These are phyloP conservation scores for Platyrinchus mystaceus DNA, from an alignment of 2,797 vertebrate genomes.

Conservation along the genomic window DNA sequence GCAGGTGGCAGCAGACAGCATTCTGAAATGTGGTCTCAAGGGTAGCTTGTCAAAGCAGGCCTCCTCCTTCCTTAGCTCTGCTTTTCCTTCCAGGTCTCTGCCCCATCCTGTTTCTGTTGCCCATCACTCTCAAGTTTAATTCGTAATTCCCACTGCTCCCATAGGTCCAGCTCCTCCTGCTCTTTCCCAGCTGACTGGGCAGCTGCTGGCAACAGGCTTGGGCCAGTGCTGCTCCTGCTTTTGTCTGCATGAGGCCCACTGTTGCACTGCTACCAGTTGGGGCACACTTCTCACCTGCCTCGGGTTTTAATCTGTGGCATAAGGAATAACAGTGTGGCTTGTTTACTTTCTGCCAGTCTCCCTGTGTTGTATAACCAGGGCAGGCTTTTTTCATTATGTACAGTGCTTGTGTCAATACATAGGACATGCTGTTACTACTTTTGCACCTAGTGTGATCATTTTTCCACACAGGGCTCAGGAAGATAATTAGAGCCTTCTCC, in stretches of 20 bases:
- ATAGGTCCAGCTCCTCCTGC: not conserved
- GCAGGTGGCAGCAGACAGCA: not conserved
- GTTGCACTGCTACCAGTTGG: not conserved
- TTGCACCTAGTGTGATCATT: not conserved
- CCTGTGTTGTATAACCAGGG: not conserved
- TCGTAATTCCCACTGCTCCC: rapidly evolving
- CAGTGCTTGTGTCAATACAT: not conserved
- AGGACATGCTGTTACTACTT: not conserved
- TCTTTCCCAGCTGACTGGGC: not conserved
- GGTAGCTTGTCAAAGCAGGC: not conserved
- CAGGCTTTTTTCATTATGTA: not conserved
- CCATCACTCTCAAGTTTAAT: not conserved
- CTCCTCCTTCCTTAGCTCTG: not conserved
- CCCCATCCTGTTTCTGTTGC: not conserved
- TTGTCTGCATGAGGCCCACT: rapidly evolving
- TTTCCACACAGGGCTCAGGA: not conserved
- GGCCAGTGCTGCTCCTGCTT: not conserved
- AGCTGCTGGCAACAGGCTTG: rapidly evolving
- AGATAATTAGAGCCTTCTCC: not conserved
- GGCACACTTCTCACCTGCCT: not conserved
- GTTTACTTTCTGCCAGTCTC: not conserved
- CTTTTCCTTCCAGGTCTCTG: not conserved
- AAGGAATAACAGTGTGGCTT: rapidly evolving
- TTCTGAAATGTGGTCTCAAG: not conserved
- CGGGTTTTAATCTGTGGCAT: not conserved